These are phyloP conservation scores for Perizoma flavofasciatum DNA, from an alignment of 2,888 invertebrate species.

Conservation along the genomic window DNA sequence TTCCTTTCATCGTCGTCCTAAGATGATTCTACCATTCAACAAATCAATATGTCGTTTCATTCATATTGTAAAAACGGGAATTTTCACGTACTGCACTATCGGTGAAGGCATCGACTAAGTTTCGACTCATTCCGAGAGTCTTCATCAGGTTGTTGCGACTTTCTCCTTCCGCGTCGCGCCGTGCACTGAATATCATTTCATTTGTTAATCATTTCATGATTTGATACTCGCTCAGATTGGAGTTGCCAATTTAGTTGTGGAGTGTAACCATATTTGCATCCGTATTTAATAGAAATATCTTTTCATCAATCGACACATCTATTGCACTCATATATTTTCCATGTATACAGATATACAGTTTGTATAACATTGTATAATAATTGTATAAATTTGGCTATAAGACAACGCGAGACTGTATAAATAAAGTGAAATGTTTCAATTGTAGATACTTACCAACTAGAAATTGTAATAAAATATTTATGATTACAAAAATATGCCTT, in stretches of 20 bases:
- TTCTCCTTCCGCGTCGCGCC: no score
- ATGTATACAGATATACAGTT: constrained; percentile 52
- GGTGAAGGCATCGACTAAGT: no score
- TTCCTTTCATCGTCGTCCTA: constrained; percentile 7
- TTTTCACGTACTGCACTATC: no score
- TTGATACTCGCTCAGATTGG: constrained; percentile 63
- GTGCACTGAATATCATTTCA: no score
- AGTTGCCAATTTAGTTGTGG: constrained; percentile 61
- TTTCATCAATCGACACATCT: constrained; percentile 26
- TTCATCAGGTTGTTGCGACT: no score
- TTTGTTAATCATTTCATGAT: constrained; percentile 16
- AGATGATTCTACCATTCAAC: constrained; percentile 1
- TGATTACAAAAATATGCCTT: constrained; percentile 76
- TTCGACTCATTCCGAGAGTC: no score
- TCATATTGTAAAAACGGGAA: no score
- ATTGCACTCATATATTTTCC: constrained; percentile 36
- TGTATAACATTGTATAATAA: constrained; percentile 59
- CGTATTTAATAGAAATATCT: constrained; percentile 33
- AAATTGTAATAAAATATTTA: constrained; percentile 74
- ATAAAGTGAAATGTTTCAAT: constrained; percentile 55
- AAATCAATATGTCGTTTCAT: no score
- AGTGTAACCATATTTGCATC: constrained; percentile 42
- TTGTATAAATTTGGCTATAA: constrained; percentile 74
- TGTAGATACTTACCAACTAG: constrained; percentile 51
- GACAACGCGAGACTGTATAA: constrained; percentile 78